Conservation (phyloP, 2,797 vertebrate genomes). For the Zalophus californianus region DNA sequence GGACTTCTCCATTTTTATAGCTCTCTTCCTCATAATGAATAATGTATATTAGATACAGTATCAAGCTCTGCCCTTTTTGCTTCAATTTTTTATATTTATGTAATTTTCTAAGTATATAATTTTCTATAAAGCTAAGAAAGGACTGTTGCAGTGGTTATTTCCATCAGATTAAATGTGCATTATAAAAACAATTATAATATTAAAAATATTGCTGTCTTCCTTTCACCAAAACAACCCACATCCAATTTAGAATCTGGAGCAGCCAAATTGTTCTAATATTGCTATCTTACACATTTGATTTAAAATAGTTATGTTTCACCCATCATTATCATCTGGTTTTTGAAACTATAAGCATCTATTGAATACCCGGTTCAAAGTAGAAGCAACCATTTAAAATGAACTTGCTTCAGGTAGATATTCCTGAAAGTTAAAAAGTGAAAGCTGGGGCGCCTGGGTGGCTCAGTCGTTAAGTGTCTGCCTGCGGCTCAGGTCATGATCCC, state of each 20-base stretch:
- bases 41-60: not conserved
- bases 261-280: not conserved
- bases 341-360: conserved; percentile 14
- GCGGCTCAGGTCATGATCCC: too few species aligned
- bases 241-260: conserved; percentile 26
- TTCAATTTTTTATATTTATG: conserved; percentile 32
- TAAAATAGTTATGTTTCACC: not conserved
- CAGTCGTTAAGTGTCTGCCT: too few species aligned
- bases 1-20: conserved; percentile 37
- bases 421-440: conserved; percentile 23
- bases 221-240: not conserved
- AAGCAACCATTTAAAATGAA: conserved; percentile 3
- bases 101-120: conserved; percentile 36
- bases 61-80: not conserved
- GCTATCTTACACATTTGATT: not conserved
- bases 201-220: not conserved
- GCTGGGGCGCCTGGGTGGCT: not conserved
- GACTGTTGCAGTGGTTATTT: not conserved
- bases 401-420: conserved; percentile 13
- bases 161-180: not conserved
- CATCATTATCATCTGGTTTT: not conserved
- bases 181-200: conserved; percentile 45
- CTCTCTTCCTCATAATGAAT: not conserved
- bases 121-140: conserved; percentile 14
- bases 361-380: not conserved